Conservation (phyloP, 2,113 vertebrate species). For the Ariopsis seemanni region DNA sequence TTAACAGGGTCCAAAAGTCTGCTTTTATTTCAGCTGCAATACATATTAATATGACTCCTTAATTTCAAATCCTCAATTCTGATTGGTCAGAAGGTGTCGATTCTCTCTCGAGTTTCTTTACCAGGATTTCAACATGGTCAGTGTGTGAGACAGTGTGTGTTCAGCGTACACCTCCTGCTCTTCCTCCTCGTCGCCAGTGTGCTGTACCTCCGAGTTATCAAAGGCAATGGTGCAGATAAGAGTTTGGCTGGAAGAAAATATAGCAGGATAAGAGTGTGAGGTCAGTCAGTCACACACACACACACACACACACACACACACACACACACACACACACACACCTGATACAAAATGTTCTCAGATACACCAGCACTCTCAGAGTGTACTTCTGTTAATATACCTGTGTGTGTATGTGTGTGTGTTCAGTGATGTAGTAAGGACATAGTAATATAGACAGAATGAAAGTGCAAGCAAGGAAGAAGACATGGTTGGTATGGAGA, state of each 20-base stretch:
- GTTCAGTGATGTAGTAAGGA: background rate
- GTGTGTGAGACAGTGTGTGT: background rate
- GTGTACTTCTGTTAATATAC: no score
- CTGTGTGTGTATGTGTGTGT: background rate
- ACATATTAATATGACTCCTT: background rate
- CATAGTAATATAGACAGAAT: background rate
- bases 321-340: conserved; percentile 10
- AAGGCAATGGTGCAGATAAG: conserved; percentile 42
- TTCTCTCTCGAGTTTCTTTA: background rate
- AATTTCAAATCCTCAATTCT: background rate
- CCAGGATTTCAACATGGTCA: no score
- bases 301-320: conserved; percentile 2
- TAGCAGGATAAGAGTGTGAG: conserved; percentile 12
- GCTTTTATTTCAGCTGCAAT: background rate
- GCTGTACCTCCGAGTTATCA: background rate
- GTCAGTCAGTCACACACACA: background rate
- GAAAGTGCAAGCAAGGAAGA: background rate
- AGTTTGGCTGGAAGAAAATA: conserved; percentile 34
- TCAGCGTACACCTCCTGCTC: background rate
- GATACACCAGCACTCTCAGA: no score
- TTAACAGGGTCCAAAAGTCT: background rate
- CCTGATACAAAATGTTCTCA: background rate
- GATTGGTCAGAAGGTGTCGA: background rate
- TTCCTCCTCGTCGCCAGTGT: background rate
- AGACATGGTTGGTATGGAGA: background rate